These are phyloP conservation scores for Lochmaea capreae DNA, from an alignment of 2,888 invertebrate genomes.

Conservation along the genomic window DNA sequence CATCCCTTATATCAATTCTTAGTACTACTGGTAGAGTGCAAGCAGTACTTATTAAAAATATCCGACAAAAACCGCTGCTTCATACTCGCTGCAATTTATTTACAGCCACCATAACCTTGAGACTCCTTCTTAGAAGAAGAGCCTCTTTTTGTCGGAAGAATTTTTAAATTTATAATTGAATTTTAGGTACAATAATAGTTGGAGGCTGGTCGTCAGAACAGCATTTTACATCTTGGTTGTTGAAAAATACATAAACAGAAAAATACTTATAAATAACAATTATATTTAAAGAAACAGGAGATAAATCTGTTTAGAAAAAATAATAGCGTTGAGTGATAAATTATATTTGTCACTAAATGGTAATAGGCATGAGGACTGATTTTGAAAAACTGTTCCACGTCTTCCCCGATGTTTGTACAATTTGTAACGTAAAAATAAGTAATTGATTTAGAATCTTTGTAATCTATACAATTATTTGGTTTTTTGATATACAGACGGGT, in stretches of 20 bases:
- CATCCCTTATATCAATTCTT: background rate
- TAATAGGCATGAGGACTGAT: too few relatives aligned
- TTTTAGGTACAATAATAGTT: constrained; percentile 26
- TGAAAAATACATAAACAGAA: constrained; percentile 10
- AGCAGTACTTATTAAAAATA: constrained; percentile 1
- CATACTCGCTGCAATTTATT: constrained; percentile 15
- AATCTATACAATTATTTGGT: too few relatives aligned
- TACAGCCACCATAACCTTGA: constrained; percentile 12
- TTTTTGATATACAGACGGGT: too few relatives aligned
- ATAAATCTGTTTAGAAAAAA: too few relatives aligned
- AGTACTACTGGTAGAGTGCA: background rate
- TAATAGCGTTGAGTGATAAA: too few relatives aligned
- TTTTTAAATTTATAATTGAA: constrained; percentile 44
- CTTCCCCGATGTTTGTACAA: too few relatives aligned
- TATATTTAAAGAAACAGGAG: too few relatives aligned
- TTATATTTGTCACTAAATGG: too few relatives aligned
- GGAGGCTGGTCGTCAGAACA: constrained; percentile 10
- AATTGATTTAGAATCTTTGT: too few relatives aligned
- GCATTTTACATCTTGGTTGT: background rate
- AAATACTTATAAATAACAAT: background rate
- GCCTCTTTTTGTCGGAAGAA: constrained; percentile 36
- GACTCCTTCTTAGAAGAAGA: constrained; percentile 15
- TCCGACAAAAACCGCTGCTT: background rate
- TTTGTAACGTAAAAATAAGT: too few relatives aligned
- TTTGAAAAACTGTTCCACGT: too few relatives aligned